Conservation (phyloP, 2,113 vertebrate genomes). For the Tragelaphus buxtoni region DNA sequence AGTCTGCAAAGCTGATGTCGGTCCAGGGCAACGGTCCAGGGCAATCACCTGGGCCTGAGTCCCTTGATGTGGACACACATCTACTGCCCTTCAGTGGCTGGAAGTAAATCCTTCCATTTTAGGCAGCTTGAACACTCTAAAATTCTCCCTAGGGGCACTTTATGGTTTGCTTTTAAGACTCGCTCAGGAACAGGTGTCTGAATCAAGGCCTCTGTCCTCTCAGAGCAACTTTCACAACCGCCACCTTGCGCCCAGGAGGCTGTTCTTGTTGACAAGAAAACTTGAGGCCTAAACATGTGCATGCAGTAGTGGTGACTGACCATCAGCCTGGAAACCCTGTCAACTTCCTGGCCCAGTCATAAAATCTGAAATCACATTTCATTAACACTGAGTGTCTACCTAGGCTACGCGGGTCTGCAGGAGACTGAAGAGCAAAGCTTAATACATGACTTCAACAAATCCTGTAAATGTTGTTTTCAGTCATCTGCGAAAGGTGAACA, state of each 20-base stretch:
- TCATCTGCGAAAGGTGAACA: neutral
- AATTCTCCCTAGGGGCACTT: neutral
- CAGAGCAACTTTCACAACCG: neutral
- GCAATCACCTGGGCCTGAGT: constrained; percentile 22
- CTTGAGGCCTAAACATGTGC: neutral
- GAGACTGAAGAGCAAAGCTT: neutral
- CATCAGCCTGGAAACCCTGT: neutral
- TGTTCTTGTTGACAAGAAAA: neutral
- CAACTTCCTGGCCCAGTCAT: neutral
- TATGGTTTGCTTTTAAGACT: neutral
- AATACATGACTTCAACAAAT: neutral
- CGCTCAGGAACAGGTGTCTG: neutral
- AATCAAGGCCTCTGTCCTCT: neutral
- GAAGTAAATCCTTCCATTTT: neutral
- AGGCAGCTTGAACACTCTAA: neutral
- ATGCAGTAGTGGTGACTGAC: neutral
- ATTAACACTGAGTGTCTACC: neutral
- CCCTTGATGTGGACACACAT: neutral
- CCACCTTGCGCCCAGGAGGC: neutral
- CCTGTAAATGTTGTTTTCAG: neutral
- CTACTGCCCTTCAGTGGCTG: neutral
- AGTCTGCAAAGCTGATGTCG: neutral
- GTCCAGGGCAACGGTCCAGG: neutral
- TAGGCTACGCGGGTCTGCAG: neutral
- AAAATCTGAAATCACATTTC: neutral